Conservation (phyloP, 2,113 vertebrate genomes). For the Suricata suricatta region DNA sequence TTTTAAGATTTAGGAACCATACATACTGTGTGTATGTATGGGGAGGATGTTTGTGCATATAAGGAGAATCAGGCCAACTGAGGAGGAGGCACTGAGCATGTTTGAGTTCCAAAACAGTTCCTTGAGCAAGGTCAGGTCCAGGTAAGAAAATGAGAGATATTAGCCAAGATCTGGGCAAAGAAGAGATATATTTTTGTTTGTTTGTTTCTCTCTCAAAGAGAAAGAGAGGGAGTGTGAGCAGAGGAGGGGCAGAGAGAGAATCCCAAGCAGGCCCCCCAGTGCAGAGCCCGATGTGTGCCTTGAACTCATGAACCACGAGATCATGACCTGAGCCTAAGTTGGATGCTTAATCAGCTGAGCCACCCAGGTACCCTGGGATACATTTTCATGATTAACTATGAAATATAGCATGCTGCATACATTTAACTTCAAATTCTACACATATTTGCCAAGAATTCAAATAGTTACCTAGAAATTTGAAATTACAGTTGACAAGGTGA, state of each 20-base stretch:
- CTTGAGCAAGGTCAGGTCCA: background rate
- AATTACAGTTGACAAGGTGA: background rate
- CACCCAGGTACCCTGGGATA: background rate
- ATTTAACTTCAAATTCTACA: background rate
- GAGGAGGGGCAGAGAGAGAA: too few relatives aligned
- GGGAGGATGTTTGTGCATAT: background rate
- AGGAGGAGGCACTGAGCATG: background rate
- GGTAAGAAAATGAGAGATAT: background rate
- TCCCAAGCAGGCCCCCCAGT: too few relatives aligned
- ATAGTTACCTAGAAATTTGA: conserved; percentile 11
- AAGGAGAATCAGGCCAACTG: background rate
- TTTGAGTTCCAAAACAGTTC: background rate
- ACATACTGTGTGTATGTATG: too few relatives aligned
- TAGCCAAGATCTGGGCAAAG: background rate
- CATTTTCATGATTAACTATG: background rate
- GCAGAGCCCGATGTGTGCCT: too few relatives aligned
- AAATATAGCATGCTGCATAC: background rate
- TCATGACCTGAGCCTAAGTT: too few relatives aligned
- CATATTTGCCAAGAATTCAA: conserved; percentile 1
- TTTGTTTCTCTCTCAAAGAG: too few relatives aligned
- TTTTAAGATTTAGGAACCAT: background rate
- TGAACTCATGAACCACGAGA: too few relatives aligned
- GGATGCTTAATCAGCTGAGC: too few relatives aligned
- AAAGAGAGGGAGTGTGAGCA: too few relatives aligned
- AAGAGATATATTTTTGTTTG: background rate